phyloP scores from a whole-genome alignment of 2,888 invertebrate genomes.

The Arrhopalites spinosus region DNA sequence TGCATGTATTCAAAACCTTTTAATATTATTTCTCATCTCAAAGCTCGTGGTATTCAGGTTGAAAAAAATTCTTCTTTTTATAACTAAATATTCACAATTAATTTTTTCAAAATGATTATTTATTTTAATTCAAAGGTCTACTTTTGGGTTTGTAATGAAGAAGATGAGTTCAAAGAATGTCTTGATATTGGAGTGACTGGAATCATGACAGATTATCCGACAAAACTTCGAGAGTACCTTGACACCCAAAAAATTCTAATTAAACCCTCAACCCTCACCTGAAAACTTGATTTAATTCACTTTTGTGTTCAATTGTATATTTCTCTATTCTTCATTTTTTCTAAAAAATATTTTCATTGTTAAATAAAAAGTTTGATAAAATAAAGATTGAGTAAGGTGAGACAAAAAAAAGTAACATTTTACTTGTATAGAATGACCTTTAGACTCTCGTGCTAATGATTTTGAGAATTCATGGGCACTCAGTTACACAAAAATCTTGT shows the following conservation, averaged over 20 bases:
- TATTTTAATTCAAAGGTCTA: constrained; percentile 62
- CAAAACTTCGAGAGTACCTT: constrained; percentile 63
- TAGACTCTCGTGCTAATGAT: too few relatives aligned
- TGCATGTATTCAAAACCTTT: constrained; percentile 15
- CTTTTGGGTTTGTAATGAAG: constrained; percentile 70
- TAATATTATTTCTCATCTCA: constrained; percentile 65
- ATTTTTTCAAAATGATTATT: constrained; percentile 41
- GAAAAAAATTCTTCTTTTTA: not conserved
- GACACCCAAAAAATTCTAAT: constrained; percentile 32
- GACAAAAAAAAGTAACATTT: too few relatives aligned
- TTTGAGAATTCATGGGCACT: too few relatives aligned
- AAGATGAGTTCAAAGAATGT: constrained; percentile 67
- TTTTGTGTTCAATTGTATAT: too few relatives aligned
- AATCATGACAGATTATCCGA: constrained; percentile 73
- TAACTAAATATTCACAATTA: not conserved
- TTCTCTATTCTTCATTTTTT: too few relatives aligned
- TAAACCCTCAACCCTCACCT: too few relatives aligned
- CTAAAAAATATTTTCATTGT: too few relatives aligned
- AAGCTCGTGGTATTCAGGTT: constrained; percentile 69
- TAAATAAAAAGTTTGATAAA: too few relatives aligned
- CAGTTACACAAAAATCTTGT: too few relatives aligned
- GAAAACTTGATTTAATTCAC: too few relatives aligned
- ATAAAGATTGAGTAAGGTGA: too few relatives aligned
- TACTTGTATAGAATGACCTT: too few relatives aligned
- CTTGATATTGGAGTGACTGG: constrained; percentile 67